Conservation (phyloP, 1,140 invertebrate genomes). For the Thrips palmi region DNA sequence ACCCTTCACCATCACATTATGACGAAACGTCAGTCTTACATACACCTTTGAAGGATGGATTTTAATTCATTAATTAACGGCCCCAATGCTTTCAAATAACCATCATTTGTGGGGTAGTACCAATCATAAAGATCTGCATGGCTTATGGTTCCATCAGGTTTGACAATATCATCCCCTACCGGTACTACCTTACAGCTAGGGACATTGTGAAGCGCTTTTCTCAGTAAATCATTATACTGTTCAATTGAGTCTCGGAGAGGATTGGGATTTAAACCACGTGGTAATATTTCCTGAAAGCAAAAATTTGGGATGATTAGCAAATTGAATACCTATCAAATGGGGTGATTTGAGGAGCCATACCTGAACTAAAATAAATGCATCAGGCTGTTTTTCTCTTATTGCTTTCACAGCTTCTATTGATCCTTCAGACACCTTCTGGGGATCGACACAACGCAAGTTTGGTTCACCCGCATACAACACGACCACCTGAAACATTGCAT, state of each 20-base stretch:
- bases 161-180: slow-evolving; percentile 57
- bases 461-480: no score
- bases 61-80: no score
- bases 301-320: no score
- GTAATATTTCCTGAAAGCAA: slow-evolving; percentile 53
- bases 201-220: slow-evolving; percentile 35
- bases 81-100: slow-evolving; percentile 67
- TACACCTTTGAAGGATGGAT: no score
- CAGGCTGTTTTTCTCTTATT: slow-evolving; percentile 54
- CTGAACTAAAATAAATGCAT: slow-evolving; percentile 59
- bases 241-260: slow-evolving; percentile 50
- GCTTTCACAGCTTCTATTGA: slow-evolving; percentile 53
- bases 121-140: slow-evolving; percentile 82
- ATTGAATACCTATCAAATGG: no score
- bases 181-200: slow-evolving; percentile 45
- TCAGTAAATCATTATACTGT: slow-evolving; percentile 51
- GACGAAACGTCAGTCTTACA: no score
- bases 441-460: no score
- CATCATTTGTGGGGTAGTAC: slow-evolving; percentile 61
- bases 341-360: slow-evolving; percentile 33
- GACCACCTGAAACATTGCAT: no score
- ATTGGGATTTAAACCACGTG: slow-evolving; percentile 67
- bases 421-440: slow-evolving; percentile 61
- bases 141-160: slow-evolving; percentile 58
- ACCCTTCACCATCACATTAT: no score